Evolutionary conservation across 1,140 invertebrate species (phyloP), one percentile per base, ranked within the genome.

Genomic region (Magallana angulata): DNA sequence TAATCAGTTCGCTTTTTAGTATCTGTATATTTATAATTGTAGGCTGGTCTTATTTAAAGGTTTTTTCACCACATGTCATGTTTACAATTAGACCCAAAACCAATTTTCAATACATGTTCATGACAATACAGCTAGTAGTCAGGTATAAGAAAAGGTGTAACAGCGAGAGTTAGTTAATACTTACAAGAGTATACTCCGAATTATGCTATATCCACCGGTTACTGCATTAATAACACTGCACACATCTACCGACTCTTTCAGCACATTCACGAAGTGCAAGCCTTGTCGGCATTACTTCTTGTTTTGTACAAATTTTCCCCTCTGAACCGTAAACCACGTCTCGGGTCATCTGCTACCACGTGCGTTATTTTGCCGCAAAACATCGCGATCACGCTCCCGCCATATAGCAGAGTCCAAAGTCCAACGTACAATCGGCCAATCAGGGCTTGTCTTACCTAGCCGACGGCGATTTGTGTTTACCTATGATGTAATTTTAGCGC

Each of bases 331-430:
- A 24, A 71, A 71, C 64, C 64, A 71, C 64, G 64, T 24, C 30
- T 71, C 64, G 64, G 64, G 16, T 71, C 64, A 18, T 18, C n/a
- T 24, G 18, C 11, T 18, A 71, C 16, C 64, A 71, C 64, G 64
- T 71, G 64, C 64, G 8, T 18, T 36, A 71, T 36, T 71, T 71
- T 71, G 30, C 18, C n/a, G 64, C 18, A 71, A 71, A 71, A 71
- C 24, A 36, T 71, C 18, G 64, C 30, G 64, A 71, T 71, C 64
- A 71, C 64, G 64, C 64, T 18, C 16, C 30, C 16, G 64, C 9
- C 64, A 71, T 71, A 18, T 71, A 18, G 64, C 9, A 5, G 36
- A 71, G 16, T 71, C 18, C 18, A 18, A 18, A 71, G 16, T 71
- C 64, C 18, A 24, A 5, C 30, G 18, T 71, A 9, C 9, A 18